phyloP scores from a whole-genome alignment of 2,888 invertebrate species.

The Stenoptilia bipunctidactyla region DNA sequence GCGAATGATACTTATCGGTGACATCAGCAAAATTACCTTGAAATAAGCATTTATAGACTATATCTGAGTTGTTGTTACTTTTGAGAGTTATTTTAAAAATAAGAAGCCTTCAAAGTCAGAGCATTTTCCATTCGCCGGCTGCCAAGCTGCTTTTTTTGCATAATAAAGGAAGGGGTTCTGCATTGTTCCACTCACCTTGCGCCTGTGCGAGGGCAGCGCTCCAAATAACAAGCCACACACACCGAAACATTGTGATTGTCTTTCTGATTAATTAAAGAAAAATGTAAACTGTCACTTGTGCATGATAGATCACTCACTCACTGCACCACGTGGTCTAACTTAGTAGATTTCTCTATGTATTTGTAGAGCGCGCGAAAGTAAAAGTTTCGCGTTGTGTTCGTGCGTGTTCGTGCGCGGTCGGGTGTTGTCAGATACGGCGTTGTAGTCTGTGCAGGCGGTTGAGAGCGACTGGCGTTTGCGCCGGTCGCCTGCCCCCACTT shows the following conservation, averaged over 20 bases:
- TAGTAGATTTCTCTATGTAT: too few species aligned
- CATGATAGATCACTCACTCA: slow-evolving; percentile 33
- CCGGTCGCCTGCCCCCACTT: slow-evolving; percentile 29
- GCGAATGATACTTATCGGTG: too few species aligned
- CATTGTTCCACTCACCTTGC: slow-evolving; percentile 63
- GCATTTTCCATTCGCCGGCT: not conserved
- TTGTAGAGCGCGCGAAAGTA: slow-evolving; percentile 38
- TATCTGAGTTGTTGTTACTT: too few species aligned
- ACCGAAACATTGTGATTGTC: slow-evolving; percentile 54
- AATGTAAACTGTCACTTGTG: slow-evolving; percentile 34
- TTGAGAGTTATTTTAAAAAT: too few species aligned
- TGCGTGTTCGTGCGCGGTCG: slow-evolving; percentile 5
- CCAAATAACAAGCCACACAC: slow-evolving; percentile 53
- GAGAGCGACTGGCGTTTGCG: slow-evolving; percentile 17
- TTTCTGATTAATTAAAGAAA: slow-evolving; percentile 21
- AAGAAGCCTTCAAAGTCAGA: too few species aligned
- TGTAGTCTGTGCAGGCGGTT: not conserved
- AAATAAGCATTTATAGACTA: too few species aligned
- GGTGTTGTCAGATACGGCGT: not conserved
- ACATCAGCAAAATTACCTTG: too few species aligned
- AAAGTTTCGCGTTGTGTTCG: slow-evolving; percentile 27
- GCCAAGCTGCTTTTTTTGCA: slow-evolving; percentile 21
- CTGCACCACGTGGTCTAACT: slow-evolving; percentile 21
- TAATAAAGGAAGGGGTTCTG: slow-evolving; percentile 21
- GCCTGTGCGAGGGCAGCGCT: slow-evolving; percentile 50